phyloP scores from a whole-genome alignment of 2,888 invertebrate genomes.

The Chrysolina americana region DNA sequence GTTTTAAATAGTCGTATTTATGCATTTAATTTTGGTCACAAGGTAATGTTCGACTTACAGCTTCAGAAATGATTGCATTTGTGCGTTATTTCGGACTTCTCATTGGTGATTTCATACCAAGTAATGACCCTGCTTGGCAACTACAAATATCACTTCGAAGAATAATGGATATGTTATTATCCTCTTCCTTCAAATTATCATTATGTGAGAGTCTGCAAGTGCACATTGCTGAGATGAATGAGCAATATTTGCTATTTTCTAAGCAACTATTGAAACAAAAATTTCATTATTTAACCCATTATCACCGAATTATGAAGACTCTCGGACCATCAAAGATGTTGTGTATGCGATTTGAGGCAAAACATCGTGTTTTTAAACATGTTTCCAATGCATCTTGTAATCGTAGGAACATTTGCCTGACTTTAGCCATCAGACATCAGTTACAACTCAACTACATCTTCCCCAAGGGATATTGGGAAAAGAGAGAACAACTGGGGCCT shows the following conservation, averaged over 20 bases:
- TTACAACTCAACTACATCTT: conserved; percentile 24
- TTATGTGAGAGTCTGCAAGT: conserved; percentile 24
- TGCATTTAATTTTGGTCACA: conserved; percentile 20
- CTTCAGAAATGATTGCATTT: conserved; percentile 24
- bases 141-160: conserved; percentile 21
- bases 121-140: conserved; percentile 20
- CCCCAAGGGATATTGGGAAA: conserved; percentile 14
- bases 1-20: conserved; percentile 23
- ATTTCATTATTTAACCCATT: conserved; percentile 28
- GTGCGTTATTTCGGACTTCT: conserved; percentile 24
- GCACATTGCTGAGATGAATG: conserved; percentile 20
- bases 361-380: conserved; percentile 27
- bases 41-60: conserved; percentile 27
- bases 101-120: conserved; percentile 26
- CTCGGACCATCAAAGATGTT: conserved; percentile 18
- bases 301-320: conserved; percentile 20
- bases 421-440: conserved; percentile 19
- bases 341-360: conserved; percentile 21
- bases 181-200: conserved; percentile 21
- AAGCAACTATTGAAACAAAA: conserved; percentile 21
- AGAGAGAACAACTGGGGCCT: conserved; percentile 14
- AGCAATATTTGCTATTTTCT: conserved; percentile 23
- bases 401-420: conserved; percentile 20
- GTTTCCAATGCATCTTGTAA: conserved; percentile 17
- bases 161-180: conserved; percentile 25